Percentiles rank a stretch among this genome's conserved stretches.
These are phyloP conservation scores for Caenorhabditis angaria DNA, from an alignment of 2,888 invertebrate genomes.

Conservation along the genomic window DNA sequence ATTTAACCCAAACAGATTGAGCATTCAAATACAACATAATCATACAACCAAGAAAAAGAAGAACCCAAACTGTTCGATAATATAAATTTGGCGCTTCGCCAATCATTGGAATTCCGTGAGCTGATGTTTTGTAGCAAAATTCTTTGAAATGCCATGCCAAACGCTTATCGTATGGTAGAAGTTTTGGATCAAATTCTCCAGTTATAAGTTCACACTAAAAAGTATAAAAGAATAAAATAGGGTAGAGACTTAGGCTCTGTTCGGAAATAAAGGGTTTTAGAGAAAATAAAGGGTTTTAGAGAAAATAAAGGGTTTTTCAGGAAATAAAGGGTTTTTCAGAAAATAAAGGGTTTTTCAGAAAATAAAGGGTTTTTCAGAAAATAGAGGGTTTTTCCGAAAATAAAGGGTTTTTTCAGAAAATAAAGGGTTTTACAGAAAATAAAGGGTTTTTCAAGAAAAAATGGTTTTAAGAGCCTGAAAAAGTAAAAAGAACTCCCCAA, in stretches of 20 bases:
- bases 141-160: slow-evolving; percentile 66
- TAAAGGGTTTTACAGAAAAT: too few species aligned
- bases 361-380: too few species aligned
- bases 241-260: too few species aligned
- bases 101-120: slow-evolving; percentile 70
- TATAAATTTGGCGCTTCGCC: slow-evolving; percentile 67
- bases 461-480: too few species aligned
- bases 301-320: too few species aligned
- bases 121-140: slow-evolving; percentile 70
- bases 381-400: too few species aligned
- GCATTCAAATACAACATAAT: slow-evolving; percentile 68
- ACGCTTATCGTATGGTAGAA: slow-evolving; percentile 62
- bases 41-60: slow-evolving; percentile 65
- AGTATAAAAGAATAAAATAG: slow-evolving; percentile 3
- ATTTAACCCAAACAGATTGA: slow-evolving; percentile 63
- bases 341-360: too few species aligned
- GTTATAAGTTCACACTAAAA: slow-evolving; percentile 66
- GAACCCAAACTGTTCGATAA: slow-evolving; percentile 64
- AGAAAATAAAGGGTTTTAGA: too few species aligned
- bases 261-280: too few species aligned
- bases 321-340: background rate
- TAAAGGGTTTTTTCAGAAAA: too few species aligned
- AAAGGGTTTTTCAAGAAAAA: too few species aligned
- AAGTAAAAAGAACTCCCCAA: too few species aligned
- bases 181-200: slow-evolving; percentile 66